Base-by-base conservation (phyloP, 2,888 invertebrate species). In the Liposcelis brunnea region DNA sequence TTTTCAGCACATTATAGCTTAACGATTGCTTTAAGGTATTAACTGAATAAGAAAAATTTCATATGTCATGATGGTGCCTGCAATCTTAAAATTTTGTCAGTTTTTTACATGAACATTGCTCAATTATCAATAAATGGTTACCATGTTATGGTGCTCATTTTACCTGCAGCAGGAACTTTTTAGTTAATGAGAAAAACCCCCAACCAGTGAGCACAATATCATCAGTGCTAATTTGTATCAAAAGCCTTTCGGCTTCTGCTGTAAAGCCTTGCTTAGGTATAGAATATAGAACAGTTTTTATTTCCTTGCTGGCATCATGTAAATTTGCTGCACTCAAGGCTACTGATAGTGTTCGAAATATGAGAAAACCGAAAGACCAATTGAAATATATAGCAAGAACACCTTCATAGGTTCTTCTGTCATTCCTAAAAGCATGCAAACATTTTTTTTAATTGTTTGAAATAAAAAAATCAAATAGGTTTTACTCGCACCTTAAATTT, bases 281-380 rank as follows among this genome's bases (percentile, higher is more conserved):
- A 36, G 72, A 69, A 53, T 74, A 75, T 12, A 77, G 54, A 1
- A 73, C 65, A 0, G 69, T 63, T 0, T 71, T 70, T 0, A 73
- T 71, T 1, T 68, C 61, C 10, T 59, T 55, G 1, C 74, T 70
- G 1, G 71, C 71, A 2, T 69, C 64, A 53, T 74, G 64, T 1
- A 75, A 67, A 50, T 69, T 64, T 0, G 74, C 70, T 0, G 74
- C 75, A 43, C 68, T 71, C 21, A 76, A 55, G 0, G 75, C 75
- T 1, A 77, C 74, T 0, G 72, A 69, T 1, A 73, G 58, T 0
- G 76, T 72, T 42, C 78, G 64, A 2, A 66, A 60, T 40, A 77
- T 63, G 26, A 78, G 60, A 55, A 71, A 77, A 10, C 72, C 70
- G 48, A 78, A 68, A 0, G 78, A 79, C 55, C 71, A 75, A 44